Evolutionary conservation across 92 coral and sea anemone species (phyloP), one percentile per base, ranked within the genome.

Genomic region (Paramuricea clavata): DNA sequence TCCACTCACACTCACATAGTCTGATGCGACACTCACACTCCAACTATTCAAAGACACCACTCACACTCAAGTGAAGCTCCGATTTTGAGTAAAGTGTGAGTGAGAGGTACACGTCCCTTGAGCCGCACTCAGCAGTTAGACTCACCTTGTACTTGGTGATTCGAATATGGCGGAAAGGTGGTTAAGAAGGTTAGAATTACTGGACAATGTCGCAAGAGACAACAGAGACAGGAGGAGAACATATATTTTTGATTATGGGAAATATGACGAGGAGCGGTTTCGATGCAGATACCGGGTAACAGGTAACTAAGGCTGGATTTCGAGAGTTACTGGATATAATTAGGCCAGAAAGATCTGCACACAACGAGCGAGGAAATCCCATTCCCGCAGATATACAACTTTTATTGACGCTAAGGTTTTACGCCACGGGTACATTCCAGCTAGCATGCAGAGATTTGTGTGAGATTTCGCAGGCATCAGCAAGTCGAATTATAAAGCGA

Each of bases 61-160:
- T 75, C 81, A 75, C 81, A 44, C 60, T 75, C 59, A 75, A 54
- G 69, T 6, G 83, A 77, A 77, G 83, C 83, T 77, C 67, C 49
- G 34, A 77, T 54, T 50, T 77, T 15, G 83, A 77, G 83, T 77
- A 16, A 77, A 77, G 83, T 77, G 83, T 77, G 83, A 77, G 83
- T 64, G 47, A 71, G 77, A 43, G 30, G 77, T 11, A 71, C 34
- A 21, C 50, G 12, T 71, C 49, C 77, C 77, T 50, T 77, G 83
- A 22, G 35, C 47, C 47, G 21, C 70, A 64, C 34, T 64, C 39
- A 64, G 34, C n/a, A n/a, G 44, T 71, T 22, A 16, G 16, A 34
- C 77, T 71, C 73, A 65, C 28, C 25, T 32, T n/a, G n/a, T 36
- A 69, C 12, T 69, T n/a, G n/a, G n/a, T n/a, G 77, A 71, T 11